A percentile compares a stretch with the other conserved stretches of the same genome.
These are phyloP conservation scores for Ypsolopha scabrella DNA, from an alignment of 2,888 invertebrate species.

Conservation along the genomic window DNA sequence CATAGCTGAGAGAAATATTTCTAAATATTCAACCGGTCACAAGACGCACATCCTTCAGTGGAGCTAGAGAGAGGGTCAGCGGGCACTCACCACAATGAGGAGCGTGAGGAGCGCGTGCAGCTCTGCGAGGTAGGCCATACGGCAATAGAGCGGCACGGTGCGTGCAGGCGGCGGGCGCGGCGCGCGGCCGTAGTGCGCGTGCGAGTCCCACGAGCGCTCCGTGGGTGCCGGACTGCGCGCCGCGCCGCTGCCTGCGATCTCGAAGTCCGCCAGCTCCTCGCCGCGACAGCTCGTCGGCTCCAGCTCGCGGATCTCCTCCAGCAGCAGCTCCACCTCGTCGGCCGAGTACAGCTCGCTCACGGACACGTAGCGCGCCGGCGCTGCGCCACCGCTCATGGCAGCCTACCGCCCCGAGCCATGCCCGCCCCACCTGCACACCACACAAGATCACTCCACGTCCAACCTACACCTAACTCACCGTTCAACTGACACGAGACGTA, in stretches of 20 bases:
- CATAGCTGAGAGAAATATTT: too few relatives aligned
- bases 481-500: not conserved
- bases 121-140: constrained; percentile 28
- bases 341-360: constrained; percentile 67
- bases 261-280: constrained; percentile 66
- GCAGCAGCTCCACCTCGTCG: constrained; percentile 68
- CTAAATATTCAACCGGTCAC: not conserved
- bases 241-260: constrained; percentile 68
- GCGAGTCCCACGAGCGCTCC: constrained; percentile 66
- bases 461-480: too few relatives aligned
- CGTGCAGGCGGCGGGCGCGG: constrained; percentile 45
- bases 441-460: not conserved
- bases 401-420: constrained; percentile 33
- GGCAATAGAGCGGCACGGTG: constrained; percentile 61
- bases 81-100: constrained; percentile 22
- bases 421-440: constrained; percentile 1
- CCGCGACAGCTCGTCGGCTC: constrained; percentile 65
- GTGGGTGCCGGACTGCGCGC: constrained; percentile 61
- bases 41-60: constrained; percentile 10
- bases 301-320: constrained; percentile 67
- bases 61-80: not conserved
- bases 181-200: constrained; percentile 59
- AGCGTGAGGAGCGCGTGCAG: constrained; percentile 26
- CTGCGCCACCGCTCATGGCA: constrained; percentile 44
- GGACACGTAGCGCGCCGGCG: constrained; percentile 66